Conservation (phyloP, 1,140 invertebrate genomes). For the Drosophila repletoides region DNA sequence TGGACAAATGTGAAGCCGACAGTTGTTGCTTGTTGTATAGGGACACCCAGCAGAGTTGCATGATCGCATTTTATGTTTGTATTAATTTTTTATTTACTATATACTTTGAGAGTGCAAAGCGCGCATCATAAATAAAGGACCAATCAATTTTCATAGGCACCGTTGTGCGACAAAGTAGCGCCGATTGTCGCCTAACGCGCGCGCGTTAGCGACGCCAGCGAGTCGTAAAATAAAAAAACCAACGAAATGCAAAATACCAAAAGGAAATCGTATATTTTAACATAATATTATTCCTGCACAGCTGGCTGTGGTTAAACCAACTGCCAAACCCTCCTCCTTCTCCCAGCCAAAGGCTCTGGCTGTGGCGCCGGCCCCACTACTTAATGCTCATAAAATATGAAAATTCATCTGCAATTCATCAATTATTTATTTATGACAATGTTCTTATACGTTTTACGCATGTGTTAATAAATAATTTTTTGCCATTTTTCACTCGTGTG, state of each 20-base stretch:
- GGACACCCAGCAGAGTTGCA: slow-evolving; percentile 46
- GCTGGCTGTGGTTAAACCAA: slow-evolving; percentile 48
- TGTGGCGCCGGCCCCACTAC: slow-evolving; percentile 10
- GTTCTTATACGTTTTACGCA: too few species aligned
- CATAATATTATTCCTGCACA: slow-evolving; percentile 77
- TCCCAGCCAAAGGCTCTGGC: neutral
- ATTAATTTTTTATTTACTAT: slow-evolving; percentile 80
- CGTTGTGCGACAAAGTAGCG: slow-evolving; percentile 63
- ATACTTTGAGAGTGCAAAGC: slow-evolving; percentile 61
- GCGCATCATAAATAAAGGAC: slow-evolving; percentile 68
- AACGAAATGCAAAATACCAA: slow-evolving; percentile 34
- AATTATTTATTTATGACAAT: too few species aligned
- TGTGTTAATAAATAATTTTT: too few species aligned
- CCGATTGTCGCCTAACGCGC: slow-evolving; percentile 34
- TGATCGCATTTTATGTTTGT: slow-evolving; percentile 79
- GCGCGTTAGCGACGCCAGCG: too few species aligned
- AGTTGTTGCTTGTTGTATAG: neutral
- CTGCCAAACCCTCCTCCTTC: neutral
- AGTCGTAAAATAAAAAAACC: too few species aligned
- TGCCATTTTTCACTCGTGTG: too few species aligned
- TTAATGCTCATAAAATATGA: too few species aligned
- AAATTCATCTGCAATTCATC: too few species aligned
- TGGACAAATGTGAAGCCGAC: slow-evolving; percentile 42
- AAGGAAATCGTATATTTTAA: slow-evolving; percentile 79
- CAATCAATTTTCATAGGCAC: slow-evolving; percentile 79